Percentiles rank a stretch among this genome's conserved stretches.
Conservation (phyloP, 2,113 vertebrate genomes). For the Fulmarus glacialis region DNA sequence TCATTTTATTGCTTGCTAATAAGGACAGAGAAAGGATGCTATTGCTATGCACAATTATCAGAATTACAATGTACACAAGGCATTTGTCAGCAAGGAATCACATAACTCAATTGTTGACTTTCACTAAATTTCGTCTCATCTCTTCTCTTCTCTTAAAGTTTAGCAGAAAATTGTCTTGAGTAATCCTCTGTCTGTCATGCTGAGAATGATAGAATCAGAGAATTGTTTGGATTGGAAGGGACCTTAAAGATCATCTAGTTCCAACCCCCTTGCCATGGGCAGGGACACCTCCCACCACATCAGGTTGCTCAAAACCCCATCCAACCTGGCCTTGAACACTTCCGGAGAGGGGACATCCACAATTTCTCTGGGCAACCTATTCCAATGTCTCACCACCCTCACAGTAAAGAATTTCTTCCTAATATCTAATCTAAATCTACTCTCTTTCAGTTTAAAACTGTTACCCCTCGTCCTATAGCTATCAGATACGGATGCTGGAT, state of each 20-base stretch:
- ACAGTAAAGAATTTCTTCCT: neutral
- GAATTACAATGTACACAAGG: neutral
- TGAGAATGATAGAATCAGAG: neutral
- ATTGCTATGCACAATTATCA: neutral
- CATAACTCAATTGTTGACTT: neutral
- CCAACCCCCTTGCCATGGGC: neutral
- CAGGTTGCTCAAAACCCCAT: neutral
- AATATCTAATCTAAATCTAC: neutral
- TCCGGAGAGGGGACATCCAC: neutral
- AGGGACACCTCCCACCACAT: neutral
- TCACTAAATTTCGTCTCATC: neutral
- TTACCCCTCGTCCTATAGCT: neutral
- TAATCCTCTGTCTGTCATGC: neutral
- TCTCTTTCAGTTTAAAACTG: neutral
- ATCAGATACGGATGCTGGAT: neutral
- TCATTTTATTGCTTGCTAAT: neutral
- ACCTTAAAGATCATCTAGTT: neutral
- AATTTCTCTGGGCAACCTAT: rapidly evolving
- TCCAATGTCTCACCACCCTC: neutral
- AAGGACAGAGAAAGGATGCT: neutral
- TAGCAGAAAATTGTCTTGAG: neutral
- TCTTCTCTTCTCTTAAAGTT: neutral
- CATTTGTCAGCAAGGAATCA: neutral
- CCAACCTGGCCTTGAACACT: neutral
- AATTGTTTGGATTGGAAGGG: neutral